A percentile compares a stretch with the other conserved stretches of the same genome.
phyloP scores from a whole-genome alignment of 2,797 vertebrate genomes.

The Hydrophis major region DNA sequence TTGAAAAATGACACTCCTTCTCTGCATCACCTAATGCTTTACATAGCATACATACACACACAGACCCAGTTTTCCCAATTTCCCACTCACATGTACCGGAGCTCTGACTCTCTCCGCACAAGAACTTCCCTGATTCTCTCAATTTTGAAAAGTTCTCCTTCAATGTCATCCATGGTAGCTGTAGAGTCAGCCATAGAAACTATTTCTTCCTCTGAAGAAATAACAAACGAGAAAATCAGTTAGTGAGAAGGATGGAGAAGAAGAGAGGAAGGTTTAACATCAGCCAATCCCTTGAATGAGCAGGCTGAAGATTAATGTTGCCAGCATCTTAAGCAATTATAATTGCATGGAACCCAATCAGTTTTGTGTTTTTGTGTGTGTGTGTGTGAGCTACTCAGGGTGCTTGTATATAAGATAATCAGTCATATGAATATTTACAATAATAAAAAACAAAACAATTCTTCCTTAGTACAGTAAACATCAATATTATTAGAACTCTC shows the following conservation, averaged over 20 bases:
- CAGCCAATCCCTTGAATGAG: background rate
- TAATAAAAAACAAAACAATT: background rate
- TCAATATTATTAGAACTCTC: background rate
- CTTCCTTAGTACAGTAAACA: background rate
- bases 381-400: background rate
- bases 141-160: slow-evolving; percentile 86
- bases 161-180: slow-evolving; percentile 80
- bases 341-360: background rate
- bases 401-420: background rate
- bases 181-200: slow-evolving; percentile 89
- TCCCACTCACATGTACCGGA: slow-evolving; percentile 87
- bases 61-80: background rate
- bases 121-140: slow-evolving; percentile 85
- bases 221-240: background rate
- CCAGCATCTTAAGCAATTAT: background rate
- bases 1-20: background rate
- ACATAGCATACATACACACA: background rate
- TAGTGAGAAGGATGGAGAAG: background rate
- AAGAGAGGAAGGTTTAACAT: background rate
- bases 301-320: background rate
- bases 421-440: background rate
- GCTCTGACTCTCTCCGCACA: slow-evolving; percentile 86
- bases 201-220: slow-evolving; percentile 71
- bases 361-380: background rate
- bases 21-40: too few relatives aligned